phyloP scores from a whole-genome alignment of 2,113 vertebrate genomes.

The Sterna hirundo region DNA sequence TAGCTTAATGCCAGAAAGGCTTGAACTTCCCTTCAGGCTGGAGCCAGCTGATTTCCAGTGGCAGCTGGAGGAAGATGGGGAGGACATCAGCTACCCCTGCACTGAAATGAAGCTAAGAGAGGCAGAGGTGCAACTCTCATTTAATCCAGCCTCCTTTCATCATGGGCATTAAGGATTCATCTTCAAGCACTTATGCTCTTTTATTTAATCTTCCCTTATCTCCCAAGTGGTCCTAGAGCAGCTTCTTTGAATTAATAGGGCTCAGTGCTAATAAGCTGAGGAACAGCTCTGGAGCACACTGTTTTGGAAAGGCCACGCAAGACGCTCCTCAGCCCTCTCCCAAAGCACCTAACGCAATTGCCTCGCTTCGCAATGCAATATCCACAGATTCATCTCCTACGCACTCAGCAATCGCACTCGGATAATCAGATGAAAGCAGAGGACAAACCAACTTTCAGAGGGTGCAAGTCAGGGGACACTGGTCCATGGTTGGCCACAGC shows the following conservation, averaged over 20 bases:
- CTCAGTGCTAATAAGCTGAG: not conserved
- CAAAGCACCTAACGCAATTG: not conserved
- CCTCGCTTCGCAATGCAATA: not conserved
- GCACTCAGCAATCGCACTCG: fast-evolving
- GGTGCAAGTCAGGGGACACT: not conserved
- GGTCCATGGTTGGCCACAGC: fast-evolving
- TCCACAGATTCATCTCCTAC: not conserved
- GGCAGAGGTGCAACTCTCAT: not conserved
- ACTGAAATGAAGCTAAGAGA: not conserved
- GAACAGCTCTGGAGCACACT: not conserved
- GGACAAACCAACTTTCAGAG: not conserved
- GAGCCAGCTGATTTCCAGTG: not conserved
- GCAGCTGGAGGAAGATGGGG: not conserved
- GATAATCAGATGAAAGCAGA: not conserved
- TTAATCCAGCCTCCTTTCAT: slow-evolving; percentile 3
- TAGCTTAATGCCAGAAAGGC: not conserved
- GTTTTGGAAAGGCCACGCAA: not conserved
- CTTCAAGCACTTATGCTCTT: not conserved
- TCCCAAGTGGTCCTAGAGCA: not conserved
- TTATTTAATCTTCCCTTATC: slow-evolving; percentile 28
- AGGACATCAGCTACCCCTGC: not conserved
- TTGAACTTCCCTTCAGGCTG: not conserved
- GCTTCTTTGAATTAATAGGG: slow-evolving; percentile 33
- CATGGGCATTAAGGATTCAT: slow-evolving; percentile 8
- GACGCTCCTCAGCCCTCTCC: not conserved